A percentile compares a stretch with the other conserved stretches of the same genome.
phyloP scores from a whole-genome alignment of 1,140 invertebrate species.

The Cydia splendana region DNA sequence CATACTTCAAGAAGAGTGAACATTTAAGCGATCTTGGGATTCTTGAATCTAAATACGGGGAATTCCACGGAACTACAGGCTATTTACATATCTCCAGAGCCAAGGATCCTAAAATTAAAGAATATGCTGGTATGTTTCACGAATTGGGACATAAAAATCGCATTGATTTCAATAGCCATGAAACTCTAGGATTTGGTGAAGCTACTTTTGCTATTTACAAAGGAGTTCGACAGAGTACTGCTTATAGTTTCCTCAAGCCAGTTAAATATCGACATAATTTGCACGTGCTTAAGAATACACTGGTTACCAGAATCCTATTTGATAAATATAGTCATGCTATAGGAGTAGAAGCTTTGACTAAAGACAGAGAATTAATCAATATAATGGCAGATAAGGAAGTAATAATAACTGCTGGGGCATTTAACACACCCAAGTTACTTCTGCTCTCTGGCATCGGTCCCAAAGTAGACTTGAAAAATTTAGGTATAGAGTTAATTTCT shows the following conservation, averaged over 20 bases:
- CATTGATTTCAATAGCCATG: slow-evolving; percentile 86
- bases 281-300: slow-evolving; percentile 81
- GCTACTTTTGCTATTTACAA: slow-evolving; percentile 86
- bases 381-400: slow-evolving; percentile 77
- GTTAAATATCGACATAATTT: slow-evolving; percentile 83
- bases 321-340: slow-evolving; percentile 48
- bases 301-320: slow-evolving; percentile 81
- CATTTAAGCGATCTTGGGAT: slow-evolving; percentile 39
- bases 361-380: slow-evolving; percentile 45
- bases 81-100: slow-evolving; percentile 43
- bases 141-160: slow-evolving; percentile 45
- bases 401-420: slow-evolving; percentile 82
- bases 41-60: slow-evolving; percentile 33
- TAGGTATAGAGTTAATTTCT: slow-evolving; percentile 80
- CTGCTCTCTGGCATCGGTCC: slow-evolving; percentile 86
- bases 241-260: slow-evolving; percentile 86
- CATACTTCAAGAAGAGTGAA: slow-evolving; percentile 56
- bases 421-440: slow-evolving; percentile 82
- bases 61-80: slow-evolving; percentile 48
- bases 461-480: slow-evolving; percentile 75
- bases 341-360: slow-evolving; percentile 40
- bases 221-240: slow-evolving; percentile 86
- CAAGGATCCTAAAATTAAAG: slow-evolving; percentile 10
- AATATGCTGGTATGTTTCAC: slow-evolving; percentile 45
- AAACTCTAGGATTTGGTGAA: slow-evolving; percentile 83